These are phyloP conservation scores for Cheilosia impressa DNA, from an alignment of 2,888 invertebrate species.

Conservation along the genomic window DNA sequence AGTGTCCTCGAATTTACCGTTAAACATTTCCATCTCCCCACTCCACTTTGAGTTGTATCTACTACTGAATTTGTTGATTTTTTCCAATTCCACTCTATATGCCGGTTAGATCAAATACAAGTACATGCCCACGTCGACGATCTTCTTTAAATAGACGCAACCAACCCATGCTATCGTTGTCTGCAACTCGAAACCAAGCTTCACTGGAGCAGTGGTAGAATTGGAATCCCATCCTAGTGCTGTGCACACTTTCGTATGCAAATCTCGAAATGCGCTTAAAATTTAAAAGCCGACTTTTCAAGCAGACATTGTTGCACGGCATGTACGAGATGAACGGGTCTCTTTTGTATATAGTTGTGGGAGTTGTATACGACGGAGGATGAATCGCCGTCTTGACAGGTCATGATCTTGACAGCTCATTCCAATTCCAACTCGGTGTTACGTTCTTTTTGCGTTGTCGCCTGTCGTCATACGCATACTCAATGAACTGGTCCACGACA, in stretches of 20 bases:
- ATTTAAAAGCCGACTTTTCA: conserved; percentile 29
- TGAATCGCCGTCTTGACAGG: conserved; percentile 41
- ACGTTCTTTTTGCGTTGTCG: conserved; percentile 32
- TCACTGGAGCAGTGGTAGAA: conserved; percentile 14
- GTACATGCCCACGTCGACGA: conserved; percentile 8
- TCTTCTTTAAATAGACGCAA: conserved; percentile 2
- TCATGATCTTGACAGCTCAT: conserved; percentile 49
- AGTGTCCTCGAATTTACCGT: conserved; percentile 10
- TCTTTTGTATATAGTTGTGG: conserved; percentile 19
- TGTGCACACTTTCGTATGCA: conserved; percentile 59
- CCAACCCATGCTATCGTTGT: neutral
- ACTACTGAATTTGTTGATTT: conserved; percentile 2
- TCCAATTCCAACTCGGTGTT: conserved; percentile 40
- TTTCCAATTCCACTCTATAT: conserved; percentile 22
- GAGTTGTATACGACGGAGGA: conserved; percentile 31
- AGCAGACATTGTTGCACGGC: conserved; percentile 48
- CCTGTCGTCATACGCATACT: conserved; percentile 54
- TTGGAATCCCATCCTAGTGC: neutral
- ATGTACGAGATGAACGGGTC: conserved; percentile 18
- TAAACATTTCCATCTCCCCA: conserved; percentile 10
- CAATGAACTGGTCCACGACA: conserved; percentile 48
- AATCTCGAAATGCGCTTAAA: conserved; percentile 56
- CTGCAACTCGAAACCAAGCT: conserved; percentile 10
- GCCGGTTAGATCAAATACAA: conserved; percentile 28
- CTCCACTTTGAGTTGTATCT: neutral